Percentiles rank a stretch among this genome's conserved stretches.
Conservation (phyloP, 2,113 vertebrate species). For the Lepidothrix coronata region DNA sequence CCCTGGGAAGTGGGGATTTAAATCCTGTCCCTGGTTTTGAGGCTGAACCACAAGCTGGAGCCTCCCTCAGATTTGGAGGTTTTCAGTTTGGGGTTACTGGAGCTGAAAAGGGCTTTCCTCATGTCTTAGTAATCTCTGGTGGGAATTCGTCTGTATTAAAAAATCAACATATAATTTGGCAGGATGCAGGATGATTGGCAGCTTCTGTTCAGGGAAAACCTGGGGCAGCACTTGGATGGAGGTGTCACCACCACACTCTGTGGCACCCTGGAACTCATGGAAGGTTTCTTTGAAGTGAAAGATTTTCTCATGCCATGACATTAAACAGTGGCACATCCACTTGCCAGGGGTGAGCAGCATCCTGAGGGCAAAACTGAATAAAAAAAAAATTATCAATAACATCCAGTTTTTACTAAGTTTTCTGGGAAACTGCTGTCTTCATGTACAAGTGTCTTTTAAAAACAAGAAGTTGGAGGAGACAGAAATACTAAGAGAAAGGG, state of each 20-base stretch:
- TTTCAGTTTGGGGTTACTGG: not conserved
- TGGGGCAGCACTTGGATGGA: not conserved
- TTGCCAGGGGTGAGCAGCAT: not conserved
- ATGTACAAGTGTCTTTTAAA: not conserved
- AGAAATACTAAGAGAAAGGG: not conserved
- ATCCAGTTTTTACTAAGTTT: not conserved
- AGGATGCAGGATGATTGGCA: not conserved
- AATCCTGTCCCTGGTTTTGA: not conserved
- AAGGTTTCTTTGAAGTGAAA: not conserved
- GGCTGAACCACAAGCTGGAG: not conserved
- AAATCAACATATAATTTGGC: not conserved
- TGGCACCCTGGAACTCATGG: not conserved
- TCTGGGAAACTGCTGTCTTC: not conserved
- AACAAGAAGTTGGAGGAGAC: not conserved
- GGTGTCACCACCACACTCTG: rapidly evolving
- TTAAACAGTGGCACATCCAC: not conserved
- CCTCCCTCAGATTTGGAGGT: not conserved
- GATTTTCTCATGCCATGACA: not conserved
- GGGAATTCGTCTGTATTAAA: not conserved
- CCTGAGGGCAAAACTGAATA: not conserved
- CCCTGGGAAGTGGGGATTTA: not conserved
- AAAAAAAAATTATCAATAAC: not conserved
- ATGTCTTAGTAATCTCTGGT: not conserved
- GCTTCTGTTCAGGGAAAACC: not conserved
- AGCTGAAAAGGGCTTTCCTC: not conserved